Conservation (phyloP, 2,113 vertebrate species). For the Xenotilapia flavipinnis region DNA sequence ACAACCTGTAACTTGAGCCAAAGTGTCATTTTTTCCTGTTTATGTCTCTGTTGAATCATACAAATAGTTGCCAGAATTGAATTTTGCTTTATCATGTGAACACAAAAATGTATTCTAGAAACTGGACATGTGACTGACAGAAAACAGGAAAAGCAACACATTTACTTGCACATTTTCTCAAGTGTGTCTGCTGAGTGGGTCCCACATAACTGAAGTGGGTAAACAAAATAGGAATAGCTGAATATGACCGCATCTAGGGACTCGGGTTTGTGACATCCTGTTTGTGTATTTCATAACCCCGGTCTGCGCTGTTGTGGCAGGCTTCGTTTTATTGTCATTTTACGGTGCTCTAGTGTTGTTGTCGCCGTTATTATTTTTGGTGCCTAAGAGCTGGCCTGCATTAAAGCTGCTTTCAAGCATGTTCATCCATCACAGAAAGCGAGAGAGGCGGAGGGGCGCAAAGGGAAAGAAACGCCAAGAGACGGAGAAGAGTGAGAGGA, state of each 20-base stretch:
- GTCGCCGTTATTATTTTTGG: neutral
- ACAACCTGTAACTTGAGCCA: neutral
- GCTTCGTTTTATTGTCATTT: slow-evolving; percentile 27
- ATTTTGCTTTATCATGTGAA: neutral
- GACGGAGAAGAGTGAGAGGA: slow-evolving; percentile 1
- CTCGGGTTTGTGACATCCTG: neutral
- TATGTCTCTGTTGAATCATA: neutral
- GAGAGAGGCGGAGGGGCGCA: neutral
- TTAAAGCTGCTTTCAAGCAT: slow-evolving; percentile 31
- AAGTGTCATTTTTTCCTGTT: neutral
- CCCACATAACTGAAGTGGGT: neutral
- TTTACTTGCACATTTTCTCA: neutral
- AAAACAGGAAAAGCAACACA: neutral
- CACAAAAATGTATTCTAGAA: neutral
- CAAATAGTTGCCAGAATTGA: neutral
- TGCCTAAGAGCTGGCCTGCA: slow-evolving; percentile 34
- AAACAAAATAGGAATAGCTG: neutral
- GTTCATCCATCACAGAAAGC: slow-evolving; percentile 38
- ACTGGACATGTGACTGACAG: neutral
- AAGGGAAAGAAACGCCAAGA: neutral
- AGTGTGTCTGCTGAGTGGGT: neutral
- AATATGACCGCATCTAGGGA: neutral
- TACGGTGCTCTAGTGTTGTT: neutral
- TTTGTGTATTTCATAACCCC: slow-evolving; percentile 12
- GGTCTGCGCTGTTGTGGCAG: slow-evolving; percentile 3